Evolutionary conservation across 2,797 vertebrate species (phyloP), one percentile per base, ranked within the genome.

Genomic region (Poeciliopsis gracilis): DNA sequence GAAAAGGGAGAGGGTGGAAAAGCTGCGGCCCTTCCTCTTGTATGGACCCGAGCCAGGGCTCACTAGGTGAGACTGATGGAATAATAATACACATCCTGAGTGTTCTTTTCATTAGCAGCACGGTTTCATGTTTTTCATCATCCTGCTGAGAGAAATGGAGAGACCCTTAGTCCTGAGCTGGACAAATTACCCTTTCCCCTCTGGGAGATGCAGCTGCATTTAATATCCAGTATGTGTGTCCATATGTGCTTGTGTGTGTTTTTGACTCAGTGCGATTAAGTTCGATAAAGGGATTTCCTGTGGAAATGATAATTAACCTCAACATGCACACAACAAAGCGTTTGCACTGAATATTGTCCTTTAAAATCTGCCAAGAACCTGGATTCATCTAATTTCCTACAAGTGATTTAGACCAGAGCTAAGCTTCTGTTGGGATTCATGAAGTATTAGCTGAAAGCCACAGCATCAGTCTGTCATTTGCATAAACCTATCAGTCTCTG

Each of bases 21-120:
- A 94, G 93, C 94, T 84, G 91, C 91, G 95, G 96, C 93, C 96
- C 95, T 97, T 96, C 96, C 96, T 96, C 93, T 95, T 94, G 93
- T 91, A 89, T 93, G 94, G 96, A 95, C 90, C 82, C 23, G 90
- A 96, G 96, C 97, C 97, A 98, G 97, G 96, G 95, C 97, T 96
- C 96, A 93, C 95, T 96, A 98, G 97, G 97, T 98, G 97, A 98
- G 97, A 97, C 97, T 98, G 98, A 99, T 97, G 97, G 97, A 97
- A 97, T 97, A 97, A 98, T 98, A 98, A 98, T 97, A 97, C 96
- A 97, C 97, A 98, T 98, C 97, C 97, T 96, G 96, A 98, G 97
- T 97, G 96, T 98, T 98, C 97, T 98, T 99, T 99, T 98, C 97
- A 99, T 99, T 99, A 99, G 96, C 93, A 89, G 91, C 90, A 91